phyloP scores from a whole-genome alignment of 2,797 vertebrate species.

The Anguilla anguilla region DNA sequence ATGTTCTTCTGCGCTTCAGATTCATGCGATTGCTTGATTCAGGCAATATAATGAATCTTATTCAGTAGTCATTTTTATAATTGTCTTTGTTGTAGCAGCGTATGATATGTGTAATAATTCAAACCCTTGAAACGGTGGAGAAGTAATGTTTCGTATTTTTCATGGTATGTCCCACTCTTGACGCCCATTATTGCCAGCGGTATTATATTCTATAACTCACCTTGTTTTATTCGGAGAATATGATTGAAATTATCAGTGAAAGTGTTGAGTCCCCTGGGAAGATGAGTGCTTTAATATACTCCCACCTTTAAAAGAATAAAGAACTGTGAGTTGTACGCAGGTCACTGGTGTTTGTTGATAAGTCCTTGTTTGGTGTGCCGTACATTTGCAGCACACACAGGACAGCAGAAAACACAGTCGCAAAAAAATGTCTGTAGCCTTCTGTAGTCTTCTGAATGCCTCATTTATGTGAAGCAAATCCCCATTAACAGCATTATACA shows the following conservation, averaged over 20 bases:
- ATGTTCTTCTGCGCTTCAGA: neutral
- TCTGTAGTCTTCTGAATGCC: neutral
- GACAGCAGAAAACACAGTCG: neutral
- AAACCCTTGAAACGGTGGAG: neutral
- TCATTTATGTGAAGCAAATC: slow-evolving; percentile 40
- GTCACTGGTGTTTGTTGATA: neutral
- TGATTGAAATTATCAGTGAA: neutral
- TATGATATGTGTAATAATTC: neutral
- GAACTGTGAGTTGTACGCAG: slow-evolving; percentile 5
- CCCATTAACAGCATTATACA: slow-evolving; percentile 29
- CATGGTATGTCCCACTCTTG: neutral
- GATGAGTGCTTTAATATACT: neutral
- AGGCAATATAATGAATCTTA: neutral
- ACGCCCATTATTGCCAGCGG: neutral
- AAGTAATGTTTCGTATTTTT: neutral
- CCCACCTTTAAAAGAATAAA: neutral
- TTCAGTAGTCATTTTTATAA: neutral
- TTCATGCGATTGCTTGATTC: neutral
- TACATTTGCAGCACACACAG: neutral
- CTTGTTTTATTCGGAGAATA: neutral
- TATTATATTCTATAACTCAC: neutral
- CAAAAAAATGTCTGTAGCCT: neutral
- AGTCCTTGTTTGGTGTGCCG: neutral
- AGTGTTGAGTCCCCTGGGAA: neutral
- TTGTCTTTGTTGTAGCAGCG: neutral